A percentile compares a stretch with the other conserved stretches of the same genome.
These are phyloP conservation scores for Drosophila ezoana DNA, from an alignment of 2,888 invertebrate genomes.

Conservation along the genomic window DNA sequence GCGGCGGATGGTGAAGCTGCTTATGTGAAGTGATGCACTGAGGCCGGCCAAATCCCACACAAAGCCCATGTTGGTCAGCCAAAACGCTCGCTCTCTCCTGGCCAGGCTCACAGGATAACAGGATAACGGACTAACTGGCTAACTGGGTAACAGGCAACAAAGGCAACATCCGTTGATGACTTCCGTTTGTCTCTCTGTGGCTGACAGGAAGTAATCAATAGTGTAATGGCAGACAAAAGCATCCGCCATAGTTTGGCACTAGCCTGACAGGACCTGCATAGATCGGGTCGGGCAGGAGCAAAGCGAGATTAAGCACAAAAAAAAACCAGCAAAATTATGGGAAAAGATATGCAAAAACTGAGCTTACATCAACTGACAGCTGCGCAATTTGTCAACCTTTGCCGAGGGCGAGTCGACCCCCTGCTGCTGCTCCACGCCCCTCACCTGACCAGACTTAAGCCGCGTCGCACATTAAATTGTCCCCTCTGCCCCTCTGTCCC, in stretches of 20 bases:
- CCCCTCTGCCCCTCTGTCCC: not conserved
- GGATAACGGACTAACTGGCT: conserved; percentile 18
- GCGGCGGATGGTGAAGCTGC: conserved; percentile 31
- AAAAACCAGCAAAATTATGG: conserved; percentile 9
- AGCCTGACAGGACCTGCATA: conserved; percentile 32
- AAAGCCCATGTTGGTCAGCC: conserved; percentile 40
- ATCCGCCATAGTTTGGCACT: conserved; percentile 58
- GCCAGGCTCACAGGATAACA: conserved; percentile 19
- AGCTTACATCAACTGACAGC: conserved; percentile 37
- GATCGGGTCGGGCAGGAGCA: not conserved
- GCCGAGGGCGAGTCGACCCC: not conserved
- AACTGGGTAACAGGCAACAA: conserved; percentile 43
- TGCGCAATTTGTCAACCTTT: conserved; percentile 69
- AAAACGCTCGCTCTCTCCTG: conserved; percentile 18
- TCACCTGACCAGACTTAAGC: conserved; percentile 5
- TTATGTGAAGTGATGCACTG: conserved; percentile 49
- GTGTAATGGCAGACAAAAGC: conserved; percentile 78
- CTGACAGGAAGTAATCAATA: conserved; percentile 81
- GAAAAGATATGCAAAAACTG: conserved; percentile 40
- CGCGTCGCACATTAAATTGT: conserved; percentile 18
- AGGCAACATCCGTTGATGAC: conserved; percentile 65
- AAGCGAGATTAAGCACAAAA: not conserved
- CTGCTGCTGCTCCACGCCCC: not conserved
- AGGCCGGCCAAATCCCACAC: conserved; percentile 49
- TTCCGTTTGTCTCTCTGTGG: conserved; percentile 70